phyloP scores from a whole-genome alignment of 2,113 vertebrate genomes.

The Dunckerocampus dactyliophorus region DNA sequence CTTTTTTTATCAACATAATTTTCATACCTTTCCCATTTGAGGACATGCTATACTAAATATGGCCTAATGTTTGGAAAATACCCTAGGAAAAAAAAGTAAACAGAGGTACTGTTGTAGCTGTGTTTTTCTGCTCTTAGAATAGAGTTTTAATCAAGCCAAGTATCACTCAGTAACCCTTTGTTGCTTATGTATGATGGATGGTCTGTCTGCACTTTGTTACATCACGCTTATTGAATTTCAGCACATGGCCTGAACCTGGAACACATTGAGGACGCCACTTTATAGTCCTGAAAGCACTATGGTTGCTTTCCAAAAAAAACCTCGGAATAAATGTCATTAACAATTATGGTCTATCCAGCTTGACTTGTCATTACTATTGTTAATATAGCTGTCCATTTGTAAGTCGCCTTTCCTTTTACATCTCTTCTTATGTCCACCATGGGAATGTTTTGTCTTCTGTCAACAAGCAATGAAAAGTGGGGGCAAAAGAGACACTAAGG shows the following conservation, averaged over 20 bases:
- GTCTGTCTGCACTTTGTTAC: slow-evolving; percentile 23
- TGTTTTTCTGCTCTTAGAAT: too few relatives aligned
- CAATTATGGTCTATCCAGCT: slow-evolving; percentile 65
- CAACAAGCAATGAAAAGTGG: background rate
- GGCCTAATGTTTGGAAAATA: too few relatives aligned
- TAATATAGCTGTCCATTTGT: slow-evolving; percentile 53
- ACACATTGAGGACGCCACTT: slow-evolving; percentile 66
- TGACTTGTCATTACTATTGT: slow-evolving; percentile 72
- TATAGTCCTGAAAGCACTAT: slow-evolving; percentile 68
- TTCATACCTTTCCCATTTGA: too few relatives aligned
- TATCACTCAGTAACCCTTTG: too few relatives aligned
- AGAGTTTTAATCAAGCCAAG: too few relatives aligned
- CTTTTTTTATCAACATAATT: too few relatives aligned
- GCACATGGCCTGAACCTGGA: slow-evolving; percentile 54
- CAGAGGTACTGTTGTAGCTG: too few relatives aligned
- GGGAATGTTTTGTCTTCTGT: slow-evolving; percentile 35
- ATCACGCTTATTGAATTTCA: slow-evolving; percentile 52
- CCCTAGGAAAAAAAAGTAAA: too few relatives aligned
- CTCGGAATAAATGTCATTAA: slow-evolving; percentile 68
- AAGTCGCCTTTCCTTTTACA: slow-evolving; percentile 47
- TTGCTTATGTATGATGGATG: slow-evolving; percentile 17
- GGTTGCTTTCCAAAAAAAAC: slow-evolving; percentile 63
- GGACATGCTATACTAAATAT: too few relatives aligned
- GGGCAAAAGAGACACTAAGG: slow-evolving; percentile 31
- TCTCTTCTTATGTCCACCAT: slow-evolving; percentile 21